Conservation (phyloP, 1,140 invertebrate genomes). For the Danaus plexippus region DNA sequence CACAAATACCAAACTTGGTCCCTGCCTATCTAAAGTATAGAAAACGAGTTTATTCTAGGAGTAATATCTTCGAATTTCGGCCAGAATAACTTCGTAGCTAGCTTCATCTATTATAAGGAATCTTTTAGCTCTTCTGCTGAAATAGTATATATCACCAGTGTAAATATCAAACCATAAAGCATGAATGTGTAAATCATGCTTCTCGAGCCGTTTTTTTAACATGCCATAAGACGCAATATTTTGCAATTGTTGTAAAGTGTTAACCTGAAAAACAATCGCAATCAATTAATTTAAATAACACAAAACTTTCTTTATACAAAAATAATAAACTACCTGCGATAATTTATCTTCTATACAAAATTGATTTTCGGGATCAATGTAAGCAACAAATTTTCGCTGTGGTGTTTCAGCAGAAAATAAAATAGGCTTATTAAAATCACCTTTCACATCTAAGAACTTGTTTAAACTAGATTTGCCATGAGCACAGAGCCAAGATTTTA, state of each 20-base stretch:
- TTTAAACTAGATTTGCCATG: slow-evolving; percentile 87
- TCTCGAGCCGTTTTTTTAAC: slow-evolving; percentile 85
- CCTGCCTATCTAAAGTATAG: too few species aligned
- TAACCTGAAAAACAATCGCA: slow-evolving; percentile 76
- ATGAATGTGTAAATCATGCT: slow-evolving; percentile 89
- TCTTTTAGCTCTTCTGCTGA: slow-evolving; percentile 86
- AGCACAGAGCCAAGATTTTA: slow-evolving; percentile 92
- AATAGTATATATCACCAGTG: slow-evolving; percentile 95
- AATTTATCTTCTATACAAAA: slow-evolving; percentile 93
- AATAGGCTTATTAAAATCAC: slow-evolving; percentile 82
- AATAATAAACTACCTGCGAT: slow-evolving; percentile 80
- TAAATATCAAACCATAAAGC: slow-evolving; percentile 98
- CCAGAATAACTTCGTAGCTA: slow-evolving; percentile 80
- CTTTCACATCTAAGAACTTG: slow-evolving; percentile 85
- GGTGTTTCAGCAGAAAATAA: slow-evolving; percentile 90
- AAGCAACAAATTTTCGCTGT: slow-evolving; percentile 89
- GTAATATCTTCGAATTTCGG: slow-evolving; percentile 86
- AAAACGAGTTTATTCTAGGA: slow-evolving; percentile 65
- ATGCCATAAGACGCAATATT: slow-evolving; percentile 96
- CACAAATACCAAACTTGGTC: too few species aligned
- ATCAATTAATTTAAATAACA: slow-evolving; percentile 5
- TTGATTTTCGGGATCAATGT: slow-evolving; percentile 94
- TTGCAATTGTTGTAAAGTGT: slow-evolving; percentile 93
- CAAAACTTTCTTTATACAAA: neutral
- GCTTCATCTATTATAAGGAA: slow-evolving; percentile 90